Base-by-base conservation (phyloP, 2,888 invertebrate species). In the Luperina testacea region DNA sequence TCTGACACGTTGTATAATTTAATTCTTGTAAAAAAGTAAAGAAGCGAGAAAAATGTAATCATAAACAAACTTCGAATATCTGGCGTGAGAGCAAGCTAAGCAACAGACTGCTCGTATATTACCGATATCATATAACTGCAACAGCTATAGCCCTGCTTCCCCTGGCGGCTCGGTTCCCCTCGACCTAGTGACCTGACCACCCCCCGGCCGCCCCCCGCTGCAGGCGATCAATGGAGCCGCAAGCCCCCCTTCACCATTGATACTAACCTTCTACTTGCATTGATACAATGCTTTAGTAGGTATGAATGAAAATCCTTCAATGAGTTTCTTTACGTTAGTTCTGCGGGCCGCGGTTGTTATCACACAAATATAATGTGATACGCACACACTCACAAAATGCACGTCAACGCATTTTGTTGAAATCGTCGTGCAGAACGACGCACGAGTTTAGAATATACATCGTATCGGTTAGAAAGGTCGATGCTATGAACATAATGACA, bases 181-280 rank as follows among this genome's bases (percentile, higher is more conserved):
- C 94, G 95, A 95, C 95, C 95, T 88, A 95, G 93, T 96, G 94
- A 95, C 95, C 95, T 89, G 89, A 80, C 81, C 84, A 88, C 83
- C 88, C 89, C 91, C 84, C 87, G 81, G 90, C 83, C 84, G 84
- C 87, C 83, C 87, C 89, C 90, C 90, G 83, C 90, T 90, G 91
- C 91, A 90, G 84, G 84, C 93, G 95, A 96, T 96, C 96, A 96
- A 96, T 96, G 95, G 89, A 94, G 88, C 91, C 91, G 91, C 88
- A 70, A 84, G 81, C 84, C 83, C 89, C 85, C 88, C 88, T 89
- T 89, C 90, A 88, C 91, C 93, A 93, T 93, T 94, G 91, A 93
- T 88, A 88, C 87, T 84, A 87, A 87, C 83, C 89, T 84, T 85
- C 82, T 83, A 80, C 89, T 89, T 91, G 93, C 93, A 93, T 93